Evolutionary conservation across 2,888 invertebrate species (phyloP).

Genomic region (Xestia sexstrigata): DNA sequence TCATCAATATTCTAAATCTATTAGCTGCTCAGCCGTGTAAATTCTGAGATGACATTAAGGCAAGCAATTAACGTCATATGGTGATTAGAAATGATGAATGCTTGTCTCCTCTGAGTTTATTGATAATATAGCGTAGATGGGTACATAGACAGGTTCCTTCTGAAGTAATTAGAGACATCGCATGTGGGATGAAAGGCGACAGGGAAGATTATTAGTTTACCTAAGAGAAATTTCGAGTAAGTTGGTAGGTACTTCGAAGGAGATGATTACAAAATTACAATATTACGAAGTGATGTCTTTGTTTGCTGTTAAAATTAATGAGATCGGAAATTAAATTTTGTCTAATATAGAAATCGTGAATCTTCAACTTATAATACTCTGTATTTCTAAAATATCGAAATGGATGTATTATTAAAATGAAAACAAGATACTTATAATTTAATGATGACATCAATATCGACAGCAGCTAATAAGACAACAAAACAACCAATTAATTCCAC

Average conservation of each 20-base stretch:
- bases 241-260: slow-evolving; percentile 3
- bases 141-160: slow-evolving; percentile 36
- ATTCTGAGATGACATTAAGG: slow-evolving; percentile 40
- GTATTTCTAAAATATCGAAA: neutral
- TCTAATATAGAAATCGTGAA: neutral
- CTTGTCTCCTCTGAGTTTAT: slow-evolving; percentile 65
- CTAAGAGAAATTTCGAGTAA: slow-evolving; percentile 49
- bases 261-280: slow-evolving; percentile 15
- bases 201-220: slow-evolving; percentile 63
- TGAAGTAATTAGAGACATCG: slow-evolving; percentile 70
- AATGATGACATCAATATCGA: neutral
- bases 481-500: slow-evolving; percentile 19
- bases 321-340: neutral
- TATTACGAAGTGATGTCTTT: neutral
- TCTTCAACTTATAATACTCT: neutral
- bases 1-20: slow-evolving; percentile 58
- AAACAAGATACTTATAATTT: neutral
- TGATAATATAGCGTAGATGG: slow-evolving; percentile 49
- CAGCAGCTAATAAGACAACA: neutral
- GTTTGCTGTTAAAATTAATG: neutral
- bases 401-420: neutral
- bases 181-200: slow-evolving; percentile 58
- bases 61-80: slow-evolving; percentile 71
- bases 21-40: slow-evolving; percentile 43
- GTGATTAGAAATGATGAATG: slow-evolving; percentile 67